Percentiles rank a stretch among this genome's conserved stretches.
Evolutionary conservation across 2,113 vertebrate genomes (phyloP).

Genomic region (Mus musculus): DNA sequence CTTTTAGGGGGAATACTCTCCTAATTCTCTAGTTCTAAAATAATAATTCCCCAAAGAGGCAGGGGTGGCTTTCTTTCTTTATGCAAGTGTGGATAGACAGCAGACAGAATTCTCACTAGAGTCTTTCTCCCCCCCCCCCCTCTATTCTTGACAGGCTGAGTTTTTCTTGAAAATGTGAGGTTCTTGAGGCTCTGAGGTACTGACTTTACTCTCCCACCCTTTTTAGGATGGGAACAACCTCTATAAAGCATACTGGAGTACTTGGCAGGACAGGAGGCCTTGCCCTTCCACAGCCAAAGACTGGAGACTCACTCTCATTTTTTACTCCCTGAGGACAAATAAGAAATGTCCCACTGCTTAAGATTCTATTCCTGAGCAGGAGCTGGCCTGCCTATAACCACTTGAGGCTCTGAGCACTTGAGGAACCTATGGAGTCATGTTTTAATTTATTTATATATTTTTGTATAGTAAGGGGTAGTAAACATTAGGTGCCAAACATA

Average conservation of each 20-base stretch:
- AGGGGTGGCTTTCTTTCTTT: not conserved
- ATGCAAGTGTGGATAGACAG: slow-evolving; percentile 20
- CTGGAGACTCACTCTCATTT: not conserved
- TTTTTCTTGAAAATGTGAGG: slow-evolving; percentile 5
- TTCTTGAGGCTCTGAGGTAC: not conserved
- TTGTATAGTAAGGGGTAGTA: slow-evolving; percentile 16
- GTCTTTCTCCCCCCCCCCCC: not conserved
- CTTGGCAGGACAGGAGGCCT: not conserved
- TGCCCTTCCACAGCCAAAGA: slow-evolving; percentile 1
- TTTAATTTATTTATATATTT: slow-evolving; percentile 57
- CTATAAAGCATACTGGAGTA: not conserved
- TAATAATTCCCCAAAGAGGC: slow-evolving; percentile 41
- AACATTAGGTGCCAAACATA: slow-evolving; percentile 56
- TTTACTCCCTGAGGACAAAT: slow-evolving; percentile 3
- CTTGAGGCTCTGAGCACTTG: not conserved
- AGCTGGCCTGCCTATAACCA: not conserved
- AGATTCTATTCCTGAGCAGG: not conserved
- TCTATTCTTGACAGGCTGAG: not conserved
- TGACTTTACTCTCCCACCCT: not conserved
- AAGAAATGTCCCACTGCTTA: not conserved
- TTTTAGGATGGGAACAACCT: not conserved
- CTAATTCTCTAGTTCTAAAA: slow-evolving; percentile 22
- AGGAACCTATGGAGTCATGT: not conserved
- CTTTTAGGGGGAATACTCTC: not conserved
- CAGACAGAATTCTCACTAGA: slow-evolving; percentile 5